Conservation (phyloP, 2,888 invertebrate species). For the Platycnemis pennipes region DNA sequence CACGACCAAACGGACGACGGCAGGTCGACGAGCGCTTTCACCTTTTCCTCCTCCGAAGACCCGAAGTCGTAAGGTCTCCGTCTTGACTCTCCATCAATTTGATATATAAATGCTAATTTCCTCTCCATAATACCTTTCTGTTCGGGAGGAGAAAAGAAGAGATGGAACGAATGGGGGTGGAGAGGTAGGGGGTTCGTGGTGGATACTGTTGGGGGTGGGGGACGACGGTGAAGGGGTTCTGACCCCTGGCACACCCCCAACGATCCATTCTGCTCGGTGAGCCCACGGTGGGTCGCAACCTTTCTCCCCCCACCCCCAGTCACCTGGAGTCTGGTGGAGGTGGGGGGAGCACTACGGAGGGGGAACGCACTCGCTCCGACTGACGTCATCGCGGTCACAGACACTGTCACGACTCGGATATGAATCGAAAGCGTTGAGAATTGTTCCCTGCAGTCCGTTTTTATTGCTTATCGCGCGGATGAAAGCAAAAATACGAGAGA, state of each 20-base stretch:
- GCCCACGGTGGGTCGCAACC: constrained; percentile 47
- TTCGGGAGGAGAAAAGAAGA: not conserved
- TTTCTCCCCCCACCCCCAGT: not conserved
- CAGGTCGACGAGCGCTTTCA: constrained; percentile 23
- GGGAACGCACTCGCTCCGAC: not conserved
- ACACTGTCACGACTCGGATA: constrained; percentile 23
- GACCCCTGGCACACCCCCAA: constrained; percentile 57
- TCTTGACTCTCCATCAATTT: constrained; percentile 48
- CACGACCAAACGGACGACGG: not conserved
- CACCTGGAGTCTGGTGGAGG: not conserved
- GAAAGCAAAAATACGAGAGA: not conserved
- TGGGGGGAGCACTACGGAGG: too few relatives aligned
- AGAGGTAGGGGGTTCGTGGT: not conserved
- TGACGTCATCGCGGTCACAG: constrained; percentile 63
- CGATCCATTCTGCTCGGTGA: constrained; percentile 13
- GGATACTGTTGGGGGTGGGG: not conserved
- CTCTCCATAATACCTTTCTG: constrained; percentile 59
- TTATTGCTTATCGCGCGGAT: not conserved
- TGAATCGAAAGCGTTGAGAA: constrained; percentile 32
- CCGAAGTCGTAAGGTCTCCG: constrained; percentile 26
- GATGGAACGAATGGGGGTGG: not conserved
- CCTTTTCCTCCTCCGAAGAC: constrained; percentile 31
- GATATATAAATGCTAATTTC: constrained; percentile 67
- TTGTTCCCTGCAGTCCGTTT: not conserved
- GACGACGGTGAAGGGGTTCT: constrained; percentile 44